These are phyloP conservation scores for Chelonoidis abingdonii DNA, from an alignment of 2,113 vertebrate genomes.

Conservation along the genomic window DNA sequence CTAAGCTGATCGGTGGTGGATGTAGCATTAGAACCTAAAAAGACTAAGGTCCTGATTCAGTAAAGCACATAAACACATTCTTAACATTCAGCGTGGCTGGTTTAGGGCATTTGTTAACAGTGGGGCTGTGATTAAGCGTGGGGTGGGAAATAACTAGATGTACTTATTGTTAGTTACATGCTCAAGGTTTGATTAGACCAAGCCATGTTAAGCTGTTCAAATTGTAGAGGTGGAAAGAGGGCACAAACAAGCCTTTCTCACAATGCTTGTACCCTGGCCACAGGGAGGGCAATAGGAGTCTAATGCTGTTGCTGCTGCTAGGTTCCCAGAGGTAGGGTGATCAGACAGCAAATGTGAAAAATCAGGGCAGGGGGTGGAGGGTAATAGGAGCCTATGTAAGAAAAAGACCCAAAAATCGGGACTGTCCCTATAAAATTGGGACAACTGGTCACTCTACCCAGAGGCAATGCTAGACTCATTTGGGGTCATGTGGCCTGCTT, in stretches of 20 bases:
- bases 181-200: not conserved
- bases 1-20: not conserved
- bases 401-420: too few species aligned
- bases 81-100: not conserved
- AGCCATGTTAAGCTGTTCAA: fast-evolving
- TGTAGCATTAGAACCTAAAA: not conserved
- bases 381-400: too few species aligned
- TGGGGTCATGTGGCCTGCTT: fast-evolving
- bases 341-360: too few species aligned
- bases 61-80: not conserved
- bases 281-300: not conserved
- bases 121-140: not conserved
- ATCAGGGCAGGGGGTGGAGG: too few species aligned
- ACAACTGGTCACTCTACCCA: not conserved
- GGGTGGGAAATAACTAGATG: not conserved
- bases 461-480: not conserved
- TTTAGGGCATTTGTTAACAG: not conserved
- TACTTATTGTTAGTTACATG: not conserved
- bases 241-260: not conserved
- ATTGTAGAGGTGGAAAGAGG: not conserved
- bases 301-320: not conserved
- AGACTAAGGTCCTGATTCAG: not conserved
- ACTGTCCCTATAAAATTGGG: too few species aligned
- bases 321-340: not conserved
- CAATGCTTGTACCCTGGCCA: not conserved